Base-by-base conservation (phyloP, 2,113 vertebrate species). In the Lagopus muta region DNA sequence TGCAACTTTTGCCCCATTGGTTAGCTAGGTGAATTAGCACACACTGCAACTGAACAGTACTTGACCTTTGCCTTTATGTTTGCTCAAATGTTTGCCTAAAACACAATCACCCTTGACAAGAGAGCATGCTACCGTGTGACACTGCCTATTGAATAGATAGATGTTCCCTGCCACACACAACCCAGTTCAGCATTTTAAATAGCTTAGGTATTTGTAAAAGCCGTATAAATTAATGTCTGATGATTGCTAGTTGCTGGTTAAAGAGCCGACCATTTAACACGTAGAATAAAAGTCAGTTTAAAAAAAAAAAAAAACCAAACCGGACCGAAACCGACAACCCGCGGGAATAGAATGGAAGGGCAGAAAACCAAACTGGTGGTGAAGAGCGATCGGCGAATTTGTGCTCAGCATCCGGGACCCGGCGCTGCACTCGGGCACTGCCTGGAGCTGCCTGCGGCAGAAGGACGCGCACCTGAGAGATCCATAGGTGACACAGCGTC, bases 21-120 rank as follows among this genome's bases (percentile, higher is more conserved):
- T 98, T 98, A 97, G 90, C 97, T 98, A 98, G 98, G 98, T 99
- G 98, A 99, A 99, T 99, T 98, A 98, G 98, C 98, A 98, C 98
- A 98, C 98, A 99, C 98, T 99, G 98, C 98, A 98, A 98, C 98
- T 98, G 98, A 98, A 99, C 98, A 98, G 98, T 98, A 99, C 98
- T 99, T 99, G 99, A 99, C 99, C 99, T 99, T 98, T 98, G 99
- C 98, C 98, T 99, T 99, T 99, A 98, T 99, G 98, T 98, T 98
- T 98, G 97, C 98, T 98, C 98, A 98, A 98, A 98, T 99, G 99
- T 99, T 99, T 99, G 99, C 98, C 98, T 99, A 99, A 99, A 99
- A 98, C 98, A 99, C 99, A 99, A 99, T 99, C 98, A 98, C 98
- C 98, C 98, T 98, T 99, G 99, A 98, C 99, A 98, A 97, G 98